Evolutionary conservation across 1,140 invertebrate species (phyloP).

Genomic region (fruit fly (Drosophila melanogaster)): DNA sequence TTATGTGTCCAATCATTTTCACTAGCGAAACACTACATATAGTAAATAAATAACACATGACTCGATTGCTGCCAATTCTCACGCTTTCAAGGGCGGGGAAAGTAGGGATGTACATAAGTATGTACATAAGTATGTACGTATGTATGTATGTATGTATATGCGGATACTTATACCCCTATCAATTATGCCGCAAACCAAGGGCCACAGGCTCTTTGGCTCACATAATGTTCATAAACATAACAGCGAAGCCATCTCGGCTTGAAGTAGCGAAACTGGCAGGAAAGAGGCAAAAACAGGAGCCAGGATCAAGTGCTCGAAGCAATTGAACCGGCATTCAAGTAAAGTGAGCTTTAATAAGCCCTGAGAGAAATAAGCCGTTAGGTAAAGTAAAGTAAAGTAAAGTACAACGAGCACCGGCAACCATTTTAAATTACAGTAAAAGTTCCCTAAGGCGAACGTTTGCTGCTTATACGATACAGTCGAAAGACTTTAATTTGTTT

Average conservation of each 20-base stretch:
- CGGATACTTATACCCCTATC: slow-evolving; percentile 36
- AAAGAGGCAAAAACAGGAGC: slow-evolving; percentile 18
- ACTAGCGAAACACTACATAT: slow-evolving; percentile 8
- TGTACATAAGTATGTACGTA: slow-evolving; percentile 5
- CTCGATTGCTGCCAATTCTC: slow-evolving; percentile 43
- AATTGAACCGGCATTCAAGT: slow-evolving; percentile 41
- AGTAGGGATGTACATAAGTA: slow-evolving; percentile 1
- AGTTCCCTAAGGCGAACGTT: slow-evolving; percentile 13
- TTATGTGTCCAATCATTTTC: slow-evolving; percentile 35
- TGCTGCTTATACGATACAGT: not conserved
- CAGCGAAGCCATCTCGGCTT: slow-evolving; percentile 35
- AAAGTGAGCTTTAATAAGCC: slow-evolving; percentile 65
- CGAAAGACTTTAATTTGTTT: not conserved
- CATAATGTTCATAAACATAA: slow-evolving; percentile 36
- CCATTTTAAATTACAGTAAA: slow-evolving; percentile 29
- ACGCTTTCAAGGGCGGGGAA: slow-evolving; percentile 11
- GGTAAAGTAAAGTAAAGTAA: slow-evolving; percentile 10
- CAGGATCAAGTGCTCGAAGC: slow-evolving; percentile 39
- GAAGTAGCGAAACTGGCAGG: slow-evolving; percentile 19
- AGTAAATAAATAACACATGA: slow-evolving; percentile 43
- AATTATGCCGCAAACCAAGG: slow-evolving; percentile 27
- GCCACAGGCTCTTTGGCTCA: slow-evolving; percentile 9
- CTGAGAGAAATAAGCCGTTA: slow-evolving; percentile 30
- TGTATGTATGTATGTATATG: not conserved
- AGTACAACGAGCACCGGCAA: slow-evolving; percentile 16